These are phyloP conservation scores for Struthio camelus DNA, from an alignment of 2,113 vertebrate genomes.

Conservation along the genomic window DNA sequence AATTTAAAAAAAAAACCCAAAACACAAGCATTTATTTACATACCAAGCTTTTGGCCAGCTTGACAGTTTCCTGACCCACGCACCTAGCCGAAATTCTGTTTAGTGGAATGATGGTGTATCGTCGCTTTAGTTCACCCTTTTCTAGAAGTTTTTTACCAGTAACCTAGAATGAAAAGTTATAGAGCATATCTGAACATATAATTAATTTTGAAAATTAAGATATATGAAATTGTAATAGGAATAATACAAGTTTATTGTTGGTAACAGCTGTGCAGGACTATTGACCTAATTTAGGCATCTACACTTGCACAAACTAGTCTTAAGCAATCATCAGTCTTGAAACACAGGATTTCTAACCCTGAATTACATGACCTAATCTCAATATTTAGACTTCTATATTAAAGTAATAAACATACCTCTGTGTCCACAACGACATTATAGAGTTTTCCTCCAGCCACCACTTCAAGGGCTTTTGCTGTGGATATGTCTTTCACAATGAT, in stretches of 20 bases:
- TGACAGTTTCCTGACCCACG: slow-evolving; percentile 75
- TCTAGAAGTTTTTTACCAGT: slow-evolving; percentile 93
- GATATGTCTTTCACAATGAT: slow-evolving; percentile 84
- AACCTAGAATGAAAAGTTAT: slow-evolving; percentile 75
- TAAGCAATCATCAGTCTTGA: background rate
- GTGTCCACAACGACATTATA: slow-evolving; percentile 95
- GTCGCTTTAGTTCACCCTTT: slow-evolving; percentile 87
- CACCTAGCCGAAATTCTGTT: slow-evolving; percentile 92
- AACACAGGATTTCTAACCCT: accelerated
- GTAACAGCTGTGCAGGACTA: background rate
- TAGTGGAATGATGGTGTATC: slow-evolving; percentile 94
- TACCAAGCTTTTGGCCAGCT: slow-evolving; percentile 86
- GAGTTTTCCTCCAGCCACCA: slow-evolving; percentile 89
- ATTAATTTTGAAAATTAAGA: background rate
- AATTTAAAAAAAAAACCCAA: background rate
- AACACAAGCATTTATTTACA: slow-evolving; percentile 27
- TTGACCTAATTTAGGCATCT: background rate
- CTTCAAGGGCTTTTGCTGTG: slow-evolving; percentile 89
- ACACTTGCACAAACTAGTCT: background rate
- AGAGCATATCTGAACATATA: background rate
- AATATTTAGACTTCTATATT: background rate
- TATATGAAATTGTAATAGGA: background rate
- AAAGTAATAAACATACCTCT: slow-evolving; percentile 79
- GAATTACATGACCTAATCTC: accelerated
- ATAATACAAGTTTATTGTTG: background rate